phyloP scores from a whole-genome alignment of 37 sponge, comb jelly and placozoan species.

The Beroe forskalii region DNA sequence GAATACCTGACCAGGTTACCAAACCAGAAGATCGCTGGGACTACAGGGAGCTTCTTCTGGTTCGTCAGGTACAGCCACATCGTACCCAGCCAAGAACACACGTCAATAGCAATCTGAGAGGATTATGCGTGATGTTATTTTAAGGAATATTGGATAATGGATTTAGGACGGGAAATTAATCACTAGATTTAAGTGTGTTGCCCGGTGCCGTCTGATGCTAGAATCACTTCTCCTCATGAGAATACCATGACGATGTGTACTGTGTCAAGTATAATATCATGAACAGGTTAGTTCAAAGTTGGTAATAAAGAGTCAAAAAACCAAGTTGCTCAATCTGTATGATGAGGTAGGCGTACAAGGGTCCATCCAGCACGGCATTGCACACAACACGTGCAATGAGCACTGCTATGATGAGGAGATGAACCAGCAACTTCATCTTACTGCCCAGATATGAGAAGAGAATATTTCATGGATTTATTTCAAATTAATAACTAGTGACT shows the following conservation, averaged over 20 bases:
- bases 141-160: too few relatives aligned
- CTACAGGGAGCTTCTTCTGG: background rate
- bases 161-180: too few relatives aligned
- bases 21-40: conserved; percentile 47
- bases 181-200: too few relatives aligned
- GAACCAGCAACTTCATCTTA: background rate
- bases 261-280: too few relatives aligned
- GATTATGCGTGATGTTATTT: too few relatives aligned
- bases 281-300: too few relatives aligned
- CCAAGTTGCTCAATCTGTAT: too few relatives aligned
- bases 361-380: background rate
- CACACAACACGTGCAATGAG: conserved; percentile 7
- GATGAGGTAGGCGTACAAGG: conserved; percentile 18
- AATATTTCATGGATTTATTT: background rate
- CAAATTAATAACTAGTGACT: too few relatives aligned
- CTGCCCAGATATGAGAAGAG: conserved; percentile 1
- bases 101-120: conserved; percentile 14
- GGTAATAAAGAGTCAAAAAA: too few relatives aligned
- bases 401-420: background rate
- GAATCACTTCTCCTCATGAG: background rate
- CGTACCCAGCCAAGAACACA: background rate
- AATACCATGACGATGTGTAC: background rate
- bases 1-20: conserved; percentile 1
- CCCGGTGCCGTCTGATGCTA: too few relatives aligned
- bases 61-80: conserved; percentile 29